Percentiles rank a stretch among this genome's conserved stretches.
These are phyloP conservation scores for Sycophaga agraensis DNA, from an alignment of 1,140 invertebrate genomes.

Conservation along the genomic window DNA sequence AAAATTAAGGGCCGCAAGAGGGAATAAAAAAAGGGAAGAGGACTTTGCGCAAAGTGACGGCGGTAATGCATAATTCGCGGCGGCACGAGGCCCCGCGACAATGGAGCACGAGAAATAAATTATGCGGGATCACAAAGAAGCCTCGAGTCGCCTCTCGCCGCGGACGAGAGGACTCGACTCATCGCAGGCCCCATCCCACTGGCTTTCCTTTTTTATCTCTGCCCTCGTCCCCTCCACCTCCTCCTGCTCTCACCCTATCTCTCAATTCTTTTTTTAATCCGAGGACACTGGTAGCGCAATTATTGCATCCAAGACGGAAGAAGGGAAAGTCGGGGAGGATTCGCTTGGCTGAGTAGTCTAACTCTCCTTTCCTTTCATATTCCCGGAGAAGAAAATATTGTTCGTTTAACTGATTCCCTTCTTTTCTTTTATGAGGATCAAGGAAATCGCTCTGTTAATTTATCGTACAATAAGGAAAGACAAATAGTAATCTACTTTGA, in stretches of 20 bases:
- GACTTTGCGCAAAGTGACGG: conserved; percentile 18
- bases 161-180: conserved; percentile 12
- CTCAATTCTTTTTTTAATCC: conserved; percentile 42
- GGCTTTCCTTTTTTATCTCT: not conserved
- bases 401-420: no score
- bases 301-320: no score
- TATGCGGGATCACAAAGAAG: conserved; percentile 54
- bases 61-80: conserved; percentile 49
- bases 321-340: no score
- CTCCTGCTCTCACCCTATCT: not conserved
- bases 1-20: not conserved
- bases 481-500: no score
- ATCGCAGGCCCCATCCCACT: not conserved
- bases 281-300: conserved; percentile 47
- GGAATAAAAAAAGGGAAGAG: conserved; percentile 10
- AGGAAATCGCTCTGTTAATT: no score
- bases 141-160: conserved; percentile 30
- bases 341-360: no score
- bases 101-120: conserved; percentile 50
- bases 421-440: no score
- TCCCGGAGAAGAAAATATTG: no score
- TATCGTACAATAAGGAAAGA: no score
- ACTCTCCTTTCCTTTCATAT: no score
- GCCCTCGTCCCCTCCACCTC: not conserved
- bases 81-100: conserved; percentile 35